Conservation (phyloP, 2,797 vertebrate genomes). For the Pipistrellus pipistrellus region DNA sequence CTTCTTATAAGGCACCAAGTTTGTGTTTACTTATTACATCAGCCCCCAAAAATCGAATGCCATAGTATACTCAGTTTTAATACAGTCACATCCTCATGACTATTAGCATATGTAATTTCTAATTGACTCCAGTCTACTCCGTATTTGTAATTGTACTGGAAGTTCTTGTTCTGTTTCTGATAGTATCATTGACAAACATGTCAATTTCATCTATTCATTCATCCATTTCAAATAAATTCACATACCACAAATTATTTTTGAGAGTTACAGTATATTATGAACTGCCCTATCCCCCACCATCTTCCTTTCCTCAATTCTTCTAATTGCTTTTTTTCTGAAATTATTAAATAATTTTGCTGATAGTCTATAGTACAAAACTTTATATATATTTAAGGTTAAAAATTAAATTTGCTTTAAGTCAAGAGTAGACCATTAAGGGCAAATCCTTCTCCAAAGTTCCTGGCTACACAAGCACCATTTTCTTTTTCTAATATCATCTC, state of each 20-base stretch:
- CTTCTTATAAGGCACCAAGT: background rate
- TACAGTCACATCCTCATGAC: background rate
- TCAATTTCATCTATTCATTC: background rate
- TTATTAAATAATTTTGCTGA: background rate
- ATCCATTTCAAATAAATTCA: background rate
- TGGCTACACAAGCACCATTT: background rate
- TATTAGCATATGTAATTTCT: background rate
- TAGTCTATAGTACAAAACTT: background rate
- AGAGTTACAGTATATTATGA: background rate
- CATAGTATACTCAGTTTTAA: background rate
- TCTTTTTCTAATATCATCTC: background rate
- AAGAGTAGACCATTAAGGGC: background rate
- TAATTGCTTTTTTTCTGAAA: background rate
- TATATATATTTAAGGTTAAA: background rate
- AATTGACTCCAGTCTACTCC: background rate
- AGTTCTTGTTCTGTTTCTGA: conserved; percentile 15
- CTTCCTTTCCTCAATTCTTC: conserved; percentile 2
- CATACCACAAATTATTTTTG: conserved; percentile 42
- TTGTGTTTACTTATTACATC: background rate
- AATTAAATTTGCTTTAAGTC: conserved; percentile 32
- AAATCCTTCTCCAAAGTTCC: background rate
- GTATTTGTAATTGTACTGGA: background rate
- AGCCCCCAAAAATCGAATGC: background rate
- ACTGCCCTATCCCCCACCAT: background rate
- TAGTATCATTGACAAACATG: background rate